A percentile compares a stretch with the other conserved stretches of the same genome.
phyloP scores from a whole-genome alignment of 2,113 vertebrate genomes.

The Ptilorrhoa leucosticta region DNA sequence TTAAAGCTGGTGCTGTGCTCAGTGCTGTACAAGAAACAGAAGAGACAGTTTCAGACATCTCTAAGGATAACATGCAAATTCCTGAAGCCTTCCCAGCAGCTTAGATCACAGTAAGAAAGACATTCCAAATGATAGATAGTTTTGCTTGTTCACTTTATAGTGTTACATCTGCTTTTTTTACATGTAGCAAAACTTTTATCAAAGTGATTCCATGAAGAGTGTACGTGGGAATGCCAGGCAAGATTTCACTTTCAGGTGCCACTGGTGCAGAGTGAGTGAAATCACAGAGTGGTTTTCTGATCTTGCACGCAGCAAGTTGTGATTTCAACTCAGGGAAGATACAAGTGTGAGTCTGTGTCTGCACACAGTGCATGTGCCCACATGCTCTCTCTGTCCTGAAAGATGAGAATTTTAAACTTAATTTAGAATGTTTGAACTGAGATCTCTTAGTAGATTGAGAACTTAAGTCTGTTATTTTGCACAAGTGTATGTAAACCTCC shows the following conservation, averaged over 20 bases:
- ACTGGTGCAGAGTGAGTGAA: background rate
- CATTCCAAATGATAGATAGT: background rate
- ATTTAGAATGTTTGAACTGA: background rate
- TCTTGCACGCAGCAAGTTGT: background rate
- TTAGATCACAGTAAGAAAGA: slow-evolving; percentile 33
- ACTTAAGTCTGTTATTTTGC: background rate
- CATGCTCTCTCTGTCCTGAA: background rate
- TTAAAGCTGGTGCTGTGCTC: slow-evolving; percentile 26
- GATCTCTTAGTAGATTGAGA: background rate
- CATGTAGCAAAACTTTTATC: slow-evolving; percentile 3
- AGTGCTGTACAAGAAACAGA: background rate
- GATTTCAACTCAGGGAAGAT: background rate
- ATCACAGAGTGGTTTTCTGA: background rate
- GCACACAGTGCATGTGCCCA: background rate
- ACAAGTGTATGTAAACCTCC: background rate
- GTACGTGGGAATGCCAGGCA: background rate
- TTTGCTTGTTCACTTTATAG: slow-evolving; percentile 24
- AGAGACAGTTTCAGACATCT: slow-evolving; percentile 26
- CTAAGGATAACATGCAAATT: slow-evolving; percentile 55
- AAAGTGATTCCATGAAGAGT: background rate
- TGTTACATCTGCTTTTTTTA: background rate
- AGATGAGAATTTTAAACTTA: background rate
- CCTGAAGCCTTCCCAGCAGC: slow-evolving; percentile 43
- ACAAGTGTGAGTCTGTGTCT: background rate
- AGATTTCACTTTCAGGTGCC: background rate